phyloP scores from a whole-genome alignment of 1,140 invertebrate genomes.

The Drosophila pruinosa region DNA sequence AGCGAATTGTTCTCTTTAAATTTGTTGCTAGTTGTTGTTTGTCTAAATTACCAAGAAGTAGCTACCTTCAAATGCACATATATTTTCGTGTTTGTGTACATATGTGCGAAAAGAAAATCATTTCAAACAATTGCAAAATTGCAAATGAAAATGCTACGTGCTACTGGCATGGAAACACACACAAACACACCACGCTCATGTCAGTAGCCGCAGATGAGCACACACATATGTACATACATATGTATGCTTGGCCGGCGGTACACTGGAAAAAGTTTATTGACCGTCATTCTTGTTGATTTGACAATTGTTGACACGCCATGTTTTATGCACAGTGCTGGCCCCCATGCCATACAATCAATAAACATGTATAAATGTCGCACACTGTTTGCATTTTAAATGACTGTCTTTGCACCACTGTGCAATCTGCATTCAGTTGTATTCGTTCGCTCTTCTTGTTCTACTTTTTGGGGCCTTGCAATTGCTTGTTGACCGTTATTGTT shows the following conservation, averaged over 20 bases:
- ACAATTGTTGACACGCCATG: constrained; percentile 63
- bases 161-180: constrained; percentile 37
- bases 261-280: constrained; percentile 71
- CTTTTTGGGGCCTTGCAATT: constrained; percentile 35
- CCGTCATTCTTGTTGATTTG: constrained; percentile 78
- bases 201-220: not conserved
- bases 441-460: constrained; percentile 33
- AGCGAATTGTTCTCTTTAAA: constrained; percentile 24
- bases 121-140: constrained; percentile 70
- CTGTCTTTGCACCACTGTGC: constrained; percentile 29
- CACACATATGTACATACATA: not conserved
- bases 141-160: constrained; percentile 56
- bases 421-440: constrained; percentile 22
- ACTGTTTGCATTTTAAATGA: constrained; percentile 13
- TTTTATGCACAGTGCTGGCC: constrained; percentile 48
- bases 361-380: constrained; percentile 11
- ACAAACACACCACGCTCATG: constrained; percentile 7
- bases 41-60: constrained; percentile 30
- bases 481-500: constrained; percentile 49
- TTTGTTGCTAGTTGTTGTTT: constrained; percentile 12
- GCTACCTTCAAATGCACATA: constrained; percentile 4
- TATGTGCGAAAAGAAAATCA: constrained; percentile 41
- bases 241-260: constrained; percentile 1
- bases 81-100: not conserved
- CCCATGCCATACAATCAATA: not conserved